Conservation (phyloP, 1,140 invertebrate species). For the Steinernema feltiae region DNA sequence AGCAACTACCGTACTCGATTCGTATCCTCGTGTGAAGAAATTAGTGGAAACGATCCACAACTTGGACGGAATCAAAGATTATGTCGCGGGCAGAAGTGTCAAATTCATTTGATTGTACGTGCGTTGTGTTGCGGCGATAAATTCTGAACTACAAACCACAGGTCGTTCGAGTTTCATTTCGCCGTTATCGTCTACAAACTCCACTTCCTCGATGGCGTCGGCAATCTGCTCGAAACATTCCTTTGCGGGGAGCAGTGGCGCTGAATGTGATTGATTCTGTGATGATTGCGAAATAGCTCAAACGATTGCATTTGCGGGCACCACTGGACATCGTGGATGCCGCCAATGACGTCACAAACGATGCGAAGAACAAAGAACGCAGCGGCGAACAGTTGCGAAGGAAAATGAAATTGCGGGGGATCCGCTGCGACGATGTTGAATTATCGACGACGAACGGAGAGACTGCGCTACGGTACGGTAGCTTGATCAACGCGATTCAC, state of each 20-base stretch:
- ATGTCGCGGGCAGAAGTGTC: background rate
- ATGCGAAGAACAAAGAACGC: background rate
- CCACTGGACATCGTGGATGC: too few species aligned
- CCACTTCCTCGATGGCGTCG: background rate
- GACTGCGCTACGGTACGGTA: too few species aligned
- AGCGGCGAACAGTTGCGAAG: background rate
- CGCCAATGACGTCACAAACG: background rate
- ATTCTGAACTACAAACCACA: too few species aligned
- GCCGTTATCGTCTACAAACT: slow-evolving; percentile 2
- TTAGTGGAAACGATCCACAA: background rate
- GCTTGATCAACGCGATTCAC: too few species aligned
- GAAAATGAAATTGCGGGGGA: too few species aligned
- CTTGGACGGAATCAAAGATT: background rate
- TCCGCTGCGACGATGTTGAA: too few species aligned
- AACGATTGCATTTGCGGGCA: background rate
- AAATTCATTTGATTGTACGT: background rate
- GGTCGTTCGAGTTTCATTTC: too few species aligned
- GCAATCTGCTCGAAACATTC: too few species aligned
- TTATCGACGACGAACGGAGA: too few species aligned
- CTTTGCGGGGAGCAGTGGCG: too few species aligned
- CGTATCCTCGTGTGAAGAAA: background rate
- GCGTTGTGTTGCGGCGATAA: too few species aligned
- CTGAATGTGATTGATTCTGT: too few species aligned
- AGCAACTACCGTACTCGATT: background rate
- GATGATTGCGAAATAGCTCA: background rate